Percentiles rank a stretch among this genome's conserved stretches.
These are phyloP conservation scores for Papilio glaucus DNA, from an alignment of 1,140 invertebrate genomes.

Conservation along the genomic window DNA sequence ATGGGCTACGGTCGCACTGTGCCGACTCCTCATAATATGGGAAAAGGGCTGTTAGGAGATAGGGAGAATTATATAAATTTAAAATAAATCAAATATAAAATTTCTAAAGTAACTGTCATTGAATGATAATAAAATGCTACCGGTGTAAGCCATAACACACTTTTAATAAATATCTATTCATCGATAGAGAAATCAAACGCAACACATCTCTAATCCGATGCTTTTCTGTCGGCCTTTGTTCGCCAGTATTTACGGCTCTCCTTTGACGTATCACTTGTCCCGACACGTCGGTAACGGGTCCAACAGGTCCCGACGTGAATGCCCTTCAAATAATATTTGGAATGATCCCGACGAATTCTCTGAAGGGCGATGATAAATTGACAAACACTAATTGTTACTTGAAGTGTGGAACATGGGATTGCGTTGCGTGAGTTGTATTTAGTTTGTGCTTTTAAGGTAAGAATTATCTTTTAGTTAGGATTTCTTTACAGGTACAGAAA, in stretches of 20 bases:
- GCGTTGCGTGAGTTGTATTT: background rate
- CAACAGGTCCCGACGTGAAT: constrained; percentile 54
- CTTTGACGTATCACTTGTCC: constrained; percentile 55
- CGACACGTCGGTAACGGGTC: constrained; percentile 44
- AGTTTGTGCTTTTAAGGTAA: background rate
- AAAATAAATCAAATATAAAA: too few relatives aligned
- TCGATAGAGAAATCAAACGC: constrained; percentile 11
- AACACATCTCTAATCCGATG: constrained; percentile 44
- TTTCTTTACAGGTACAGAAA: too few relatives aligned
- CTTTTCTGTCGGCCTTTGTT: constrained; percentile 48
- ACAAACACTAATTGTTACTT: constrained; percentile 4
- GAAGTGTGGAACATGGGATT: background rate
- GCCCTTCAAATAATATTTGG: constrained; percentile 42
- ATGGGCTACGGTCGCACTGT: too few relatives aligned
- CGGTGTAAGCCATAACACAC: background rate
- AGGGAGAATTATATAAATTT: too few relatives aligned
- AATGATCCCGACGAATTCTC: background rate
- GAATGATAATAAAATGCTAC: too few relatives aligned
- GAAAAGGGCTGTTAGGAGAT: too few relatives aligned
- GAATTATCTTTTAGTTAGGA: background rate
- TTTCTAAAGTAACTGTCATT: too few relatives aligned
- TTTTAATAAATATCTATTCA: background rate
- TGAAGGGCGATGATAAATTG: constrained; percentile 19
- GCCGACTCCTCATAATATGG: too few relatives aligned
- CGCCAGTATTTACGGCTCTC: constrained; percentile 49